phyloP scores from a whole-genome alignment of 2,888 invertebrate species.

The Yponomeuta evonymella region DNA sequence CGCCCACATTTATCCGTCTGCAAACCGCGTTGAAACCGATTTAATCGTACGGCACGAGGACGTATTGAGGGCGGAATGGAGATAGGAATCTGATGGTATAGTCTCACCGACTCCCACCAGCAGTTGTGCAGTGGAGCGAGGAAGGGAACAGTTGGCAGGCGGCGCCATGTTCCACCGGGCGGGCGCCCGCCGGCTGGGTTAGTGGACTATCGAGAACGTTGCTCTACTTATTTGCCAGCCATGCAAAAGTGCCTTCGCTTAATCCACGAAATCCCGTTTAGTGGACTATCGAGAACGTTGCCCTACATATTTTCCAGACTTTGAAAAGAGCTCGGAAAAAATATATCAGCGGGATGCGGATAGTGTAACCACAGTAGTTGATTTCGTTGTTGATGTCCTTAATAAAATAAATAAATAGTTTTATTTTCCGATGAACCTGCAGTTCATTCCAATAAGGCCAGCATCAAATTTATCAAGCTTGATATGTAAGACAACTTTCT shows the following conservation, averaged over 20 bases:
- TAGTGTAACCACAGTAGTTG: too few relatives aligned
- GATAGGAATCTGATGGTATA: background rate
- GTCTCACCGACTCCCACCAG: background rate
- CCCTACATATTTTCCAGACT: background rate
- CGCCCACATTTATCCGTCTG: background rate
- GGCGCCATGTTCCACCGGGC: background rate
- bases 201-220: background rate
- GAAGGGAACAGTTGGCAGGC: conserved; percentile 12
- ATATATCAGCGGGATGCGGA: too few relatives aligned
- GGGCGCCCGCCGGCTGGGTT: background rate
- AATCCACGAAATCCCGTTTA: background rate
- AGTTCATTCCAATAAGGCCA: too few relatives aligned
- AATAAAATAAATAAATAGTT: too few relatives aligned
- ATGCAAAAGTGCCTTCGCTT: too few relatives aligned
- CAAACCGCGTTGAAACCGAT: background rate
- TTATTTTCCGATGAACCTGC: too few relatives aligned
- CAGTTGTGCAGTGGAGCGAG: conserved; percentile 7
- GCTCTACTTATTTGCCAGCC: background rate
- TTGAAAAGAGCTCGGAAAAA: too few relatives aligned
- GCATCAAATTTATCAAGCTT: too few relatives aligned
- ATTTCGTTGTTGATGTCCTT: too few relatives aligned
- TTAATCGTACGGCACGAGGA: background rate
- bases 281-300: background rate
- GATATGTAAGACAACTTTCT: too few relatives aligned
- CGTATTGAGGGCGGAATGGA: background rate